Evolutionary conservation across 2,113 vertebrate species (phyloP), one percentile per base, ranked within the genome.

Genomic region (Laticauda laticaudata): DNA sequence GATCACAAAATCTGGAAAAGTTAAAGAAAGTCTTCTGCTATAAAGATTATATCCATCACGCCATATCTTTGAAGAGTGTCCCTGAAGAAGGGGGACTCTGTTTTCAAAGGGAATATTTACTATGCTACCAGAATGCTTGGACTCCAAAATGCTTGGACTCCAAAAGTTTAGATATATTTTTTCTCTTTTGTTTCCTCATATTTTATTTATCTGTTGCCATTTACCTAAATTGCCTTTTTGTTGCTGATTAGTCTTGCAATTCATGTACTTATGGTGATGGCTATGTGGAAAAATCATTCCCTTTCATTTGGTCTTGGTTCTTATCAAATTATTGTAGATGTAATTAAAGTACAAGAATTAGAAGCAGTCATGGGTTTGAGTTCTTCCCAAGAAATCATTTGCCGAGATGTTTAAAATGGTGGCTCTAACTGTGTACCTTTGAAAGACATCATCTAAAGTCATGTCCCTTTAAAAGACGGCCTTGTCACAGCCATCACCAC

Each of bases 221-320:
- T 94, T 96, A 93, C 94, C 92, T 20, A 95, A 94, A 92, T 92
- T 93, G 91, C 88, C 96, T 90, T 95, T 88, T 92, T 85, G n/a
- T 94, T 91, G 90, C 93, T 94, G 91, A 97, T 96, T 94, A 96
- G 95, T 95, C 95, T 96, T 95, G 90, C 94, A 94, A 95, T 96
- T 96, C 95, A 96, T 94, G 94, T 93, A 94, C 95, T 94, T 93
- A 90, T 87, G 94, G 95, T 94, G 90, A 91, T 96, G 92, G 96
- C 96, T 92, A 92, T 93, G 94, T 91, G 94, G 90, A 15, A 96
- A 95, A 95, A 96, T 94, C 94, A 94, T 95, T 95, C 92, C 75
- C 92, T 96, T 97, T 95, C 94, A 91, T 93, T 96, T 96, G 97
- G 92, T 92, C 94, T 96, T 96, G 93, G 93, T 97, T 96, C 96